Percentiles rank a stretch among this genome's conserved stretches.
phyloP scores from a whole-genome alignment of 2,797 vertebrate species.

The Neostethus bicornis region DNA sequence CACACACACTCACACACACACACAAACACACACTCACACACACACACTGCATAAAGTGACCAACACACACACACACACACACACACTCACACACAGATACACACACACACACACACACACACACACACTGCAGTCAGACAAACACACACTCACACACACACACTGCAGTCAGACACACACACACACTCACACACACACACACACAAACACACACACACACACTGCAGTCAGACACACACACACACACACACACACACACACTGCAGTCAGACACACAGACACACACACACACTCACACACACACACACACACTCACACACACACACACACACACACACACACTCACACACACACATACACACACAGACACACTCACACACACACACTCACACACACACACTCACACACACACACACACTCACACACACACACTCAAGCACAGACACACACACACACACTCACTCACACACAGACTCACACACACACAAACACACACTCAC shows the following conservation, averaged over 20 bases:
- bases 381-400: slow-evolving; percentile 15
- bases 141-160: too few species aligned
- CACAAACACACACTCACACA: too few species aligned
- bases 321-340: too few species aligned
- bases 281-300: too few species aligned
- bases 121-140: slow-evolving; percentile 15
- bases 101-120: slow-evolving; percentile 8
- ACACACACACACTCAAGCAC: slow-evolving; percentile 1
- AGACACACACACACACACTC: too few species aligned
- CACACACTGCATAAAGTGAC: slow-evolving; percentile 2
- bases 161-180: slow-evolving; percentile 5
- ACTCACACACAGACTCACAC: background rate
- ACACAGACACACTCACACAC: slow-evolving; percentile 8
- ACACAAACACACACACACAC: too few species aligned
- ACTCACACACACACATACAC: background rate
- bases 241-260: slow-evolving; percentile 12
- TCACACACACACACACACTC: too few species aligned
- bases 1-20: slow-evolving; percentile 16
- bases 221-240: slow-evolving; percentile 4
- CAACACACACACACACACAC: too few species aligned
- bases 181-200: background rate
- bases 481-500: slow-evolving; percentile 7
- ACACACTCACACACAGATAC: background rate
- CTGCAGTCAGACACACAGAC: too few species aligned
- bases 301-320: slow-evolving; percentile 2